Percentiles rank a stretch among this genome's conserved stretches.
These are phyloP conservation scores for Neria commutata DNA, from an alignment of 2,888 invertebrate genomes.

Conservation along the genomic window DNA sequence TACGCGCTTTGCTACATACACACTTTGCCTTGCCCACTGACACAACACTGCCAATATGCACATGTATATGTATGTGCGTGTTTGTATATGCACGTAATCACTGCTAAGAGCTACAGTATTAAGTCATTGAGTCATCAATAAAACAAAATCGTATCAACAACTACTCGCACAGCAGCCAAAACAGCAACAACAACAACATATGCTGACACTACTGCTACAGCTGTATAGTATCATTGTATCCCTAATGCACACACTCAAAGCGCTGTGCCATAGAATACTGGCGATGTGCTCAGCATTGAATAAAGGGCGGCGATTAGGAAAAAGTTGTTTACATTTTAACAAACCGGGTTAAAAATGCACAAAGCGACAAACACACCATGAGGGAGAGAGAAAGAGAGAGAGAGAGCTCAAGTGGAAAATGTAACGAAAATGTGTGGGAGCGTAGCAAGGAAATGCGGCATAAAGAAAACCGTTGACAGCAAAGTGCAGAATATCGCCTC, in stretches of 20 bases:
- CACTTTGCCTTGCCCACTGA: no score
- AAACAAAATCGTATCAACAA: not conserved
- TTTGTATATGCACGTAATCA: no score
- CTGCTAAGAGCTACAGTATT: no score
- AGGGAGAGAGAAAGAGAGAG: not conserved
- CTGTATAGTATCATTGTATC: not conserved
- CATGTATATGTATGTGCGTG: no score
- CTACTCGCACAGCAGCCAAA: no score
- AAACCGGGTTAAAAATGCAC: conserved; percentile 13
- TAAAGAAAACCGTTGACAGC: not conserved
- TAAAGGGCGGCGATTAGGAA: not conserved
- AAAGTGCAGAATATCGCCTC: not conserved
- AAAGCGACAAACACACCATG: not conserved
- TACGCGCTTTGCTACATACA: no score
- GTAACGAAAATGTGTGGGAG: not conserved
- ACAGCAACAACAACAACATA: not conserved
- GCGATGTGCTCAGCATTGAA: not conserved
- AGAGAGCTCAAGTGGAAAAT: not conserved
- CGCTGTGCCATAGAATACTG: not conserved
- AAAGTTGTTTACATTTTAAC: conserved; percentile 12
- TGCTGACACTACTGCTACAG: not conserved
- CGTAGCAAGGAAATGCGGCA: not conserved
- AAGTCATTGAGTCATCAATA: not conserved
- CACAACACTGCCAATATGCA: no score
- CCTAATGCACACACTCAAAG: not conserved